phyloP scores from a whole-genome alignment of 2,797 vertebrate genomes.

The Phoxinus dragarum region DNA sequence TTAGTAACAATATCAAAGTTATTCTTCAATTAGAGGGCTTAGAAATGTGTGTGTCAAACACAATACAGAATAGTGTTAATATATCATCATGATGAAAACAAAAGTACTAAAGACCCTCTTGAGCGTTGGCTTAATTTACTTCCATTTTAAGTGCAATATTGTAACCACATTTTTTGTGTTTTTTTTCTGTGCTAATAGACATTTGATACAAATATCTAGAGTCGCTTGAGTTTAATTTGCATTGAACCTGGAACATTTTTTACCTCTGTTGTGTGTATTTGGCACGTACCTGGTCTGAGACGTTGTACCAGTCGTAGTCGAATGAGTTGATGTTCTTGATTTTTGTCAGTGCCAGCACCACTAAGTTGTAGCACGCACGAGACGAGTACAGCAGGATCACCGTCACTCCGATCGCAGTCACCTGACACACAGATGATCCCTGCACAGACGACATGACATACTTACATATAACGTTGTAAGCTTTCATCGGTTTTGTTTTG shows the following conservation, averaged over 20 bases:
- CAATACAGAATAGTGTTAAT: not conserved
- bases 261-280: not conserved
- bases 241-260: not conserved
- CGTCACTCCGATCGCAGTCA: conserved; percentile 86
- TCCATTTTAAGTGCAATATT: not conserved
- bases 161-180: not conserved
- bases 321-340: conserved; percentile 87
- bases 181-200: not conserved
- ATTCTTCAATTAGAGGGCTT: too few species aligned
- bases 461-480: too few species aligned
- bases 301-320: conserved; percentile 98
- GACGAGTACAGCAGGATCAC: conserved; percentile 93
- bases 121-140: not conserved
- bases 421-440: conserved; percentile 97
- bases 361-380: conserved; percentile 95
- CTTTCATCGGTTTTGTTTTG: not conserved
- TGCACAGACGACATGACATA: conserved; percentile 59
- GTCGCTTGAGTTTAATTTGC: not conserved
- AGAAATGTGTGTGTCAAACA: too few species aligned
- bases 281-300: conserved; percentile 90
- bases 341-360: conserved; percentile 88
- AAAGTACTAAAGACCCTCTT: not conserved
- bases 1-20: too few species aligned
- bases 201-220: not conserved
- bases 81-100: not conserved